A percentile compares a stretch with the other conserved stretches of the same genome.
phyloP scores from a whole-genome alignment of 2,888 invertebrate species.

The Carterocephalus palaemon region DNA sequence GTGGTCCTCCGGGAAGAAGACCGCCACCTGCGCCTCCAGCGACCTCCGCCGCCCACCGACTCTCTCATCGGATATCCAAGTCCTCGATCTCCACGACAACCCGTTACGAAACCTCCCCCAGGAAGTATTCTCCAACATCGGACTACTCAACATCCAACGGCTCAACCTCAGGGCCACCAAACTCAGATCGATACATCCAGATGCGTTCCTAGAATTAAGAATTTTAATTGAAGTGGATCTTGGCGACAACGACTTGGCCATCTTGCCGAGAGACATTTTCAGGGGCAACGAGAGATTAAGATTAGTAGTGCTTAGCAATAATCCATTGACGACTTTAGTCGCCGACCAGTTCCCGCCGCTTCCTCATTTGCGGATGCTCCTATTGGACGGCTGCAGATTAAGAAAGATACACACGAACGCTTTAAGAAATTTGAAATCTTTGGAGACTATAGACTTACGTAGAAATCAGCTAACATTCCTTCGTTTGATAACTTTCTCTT shows the following conservation, averaged over 20 bases:
- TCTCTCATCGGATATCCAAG: conserved; percentile 78
- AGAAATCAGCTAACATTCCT: conserved; percentile 86
- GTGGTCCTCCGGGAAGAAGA: conserved; percentile 95
- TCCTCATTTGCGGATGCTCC: conserved; percentile 88
- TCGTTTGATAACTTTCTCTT: conserved; percentile 80
- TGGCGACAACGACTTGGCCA: conserved; percentile 87
- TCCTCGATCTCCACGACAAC: conserved; percentile 90
- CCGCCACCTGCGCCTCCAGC: conserved; percentile 90
- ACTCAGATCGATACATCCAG: conserved; percentile 86
- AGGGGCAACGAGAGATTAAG: conserved; percentile 90
- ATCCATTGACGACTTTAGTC: conserved; percentile 85
- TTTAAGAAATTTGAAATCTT: conserved; percentile 84
- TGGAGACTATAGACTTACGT: conserved; percentile 88
- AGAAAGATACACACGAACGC: conserved; percentile 86
- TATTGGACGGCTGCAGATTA: conserved; percentile 89
- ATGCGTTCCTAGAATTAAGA: conserved; percentile 91
- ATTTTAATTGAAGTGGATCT: conserved; percentile 93
- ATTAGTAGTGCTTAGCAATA: conserved; percentile 88
- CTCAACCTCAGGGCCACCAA: conserved; percentile 88
- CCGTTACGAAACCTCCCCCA: conserved; percentile 85
- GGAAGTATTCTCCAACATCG: conserved; percentile 88
- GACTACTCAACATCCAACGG: conserved; percentile 90
- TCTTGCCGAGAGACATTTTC: conserved; percentile 88
- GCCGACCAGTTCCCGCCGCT: conserved; percentile 90
- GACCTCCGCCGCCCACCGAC: conserved; percentile 88